Evolutionary conservation across 2,113 vertebrate genomes (phyloP).

Genomic region (Cariama cristata): DNA sequence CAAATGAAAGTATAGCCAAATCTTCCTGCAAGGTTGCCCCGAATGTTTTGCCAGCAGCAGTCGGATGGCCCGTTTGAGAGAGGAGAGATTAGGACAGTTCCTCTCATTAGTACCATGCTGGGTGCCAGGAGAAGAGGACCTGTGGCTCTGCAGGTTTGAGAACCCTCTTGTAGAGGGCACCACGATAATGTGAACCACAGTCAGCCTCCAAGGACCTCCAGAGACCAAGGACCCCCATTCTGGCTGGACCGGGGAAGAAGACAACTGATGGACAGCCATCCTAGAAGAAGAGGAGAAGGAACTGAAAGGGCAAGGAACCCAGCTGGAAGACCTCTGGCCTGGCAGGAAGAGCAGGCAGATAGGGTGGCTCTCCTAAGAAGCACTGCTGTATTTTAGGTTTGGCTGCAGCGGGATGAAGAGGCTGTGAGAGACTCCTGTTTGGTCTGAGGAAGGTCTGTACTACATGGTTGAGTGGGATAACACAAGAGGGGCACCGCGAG

Average conservation of each 20-base stretch:
- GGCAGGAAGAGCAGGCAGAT: neutral
- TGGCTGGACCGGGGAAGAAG: neutral
- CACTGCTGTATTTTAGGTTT: neutral
- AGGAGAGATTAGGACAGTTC: neutral
- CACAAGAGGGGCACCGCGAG: neutral
- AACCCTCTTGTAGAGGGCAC: neutral
- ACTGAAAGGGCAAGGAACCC: neutral
- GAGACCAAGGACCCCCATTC: neutral
- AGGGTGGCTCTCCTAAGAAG: neutral
- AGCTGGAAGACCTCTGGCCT: neutral
- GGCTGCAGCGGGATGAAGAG: neutral
- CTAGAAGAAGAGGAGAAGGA: neutral
- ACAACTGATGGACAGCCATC: neutral
- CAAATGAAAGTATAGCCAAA: neutral
- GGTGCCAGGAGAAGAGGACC: neutral
- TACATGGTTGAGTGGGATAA: neutral
- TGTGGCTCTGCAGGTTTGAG: neutral
- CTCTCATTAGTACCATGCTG: neutral
- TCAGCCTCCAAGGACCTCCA: neutral
- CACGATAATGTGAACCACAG: rapidly evolving
- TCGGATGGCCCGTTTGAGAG: neutral
- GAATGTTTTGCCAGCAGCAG: neutral
- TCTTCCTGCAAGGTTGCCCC: neutral
- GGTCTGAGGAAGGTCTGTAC: neutral
- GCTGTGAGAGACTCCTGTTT: neutral